Base-by-base conservation (phyloP, 2,797 vertebrate genomes). In the Merluccius polli region DNA sequence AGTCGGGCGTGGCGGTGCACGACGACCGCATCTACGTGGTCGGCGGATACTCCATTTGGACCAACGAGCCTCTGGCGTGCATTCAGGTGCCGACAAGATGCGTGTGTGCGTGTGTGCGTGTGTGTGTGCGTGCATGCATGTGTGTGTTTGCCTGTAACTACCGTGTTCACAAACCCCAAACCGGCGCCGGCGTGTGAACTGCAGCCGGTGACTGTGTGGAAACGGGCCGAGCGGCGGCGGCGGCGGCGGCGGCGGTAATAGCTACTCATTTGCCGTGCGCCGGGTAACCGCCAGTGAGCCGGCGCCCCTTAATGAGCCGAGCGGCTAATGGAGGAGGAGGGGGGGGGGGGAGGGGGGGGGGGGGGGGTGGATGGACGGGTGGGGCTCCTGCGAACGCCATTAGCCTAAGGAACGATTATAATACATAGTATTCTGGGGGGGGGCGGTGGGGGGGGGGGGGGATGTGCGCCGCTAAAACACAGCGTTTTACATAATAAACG, bases 21-120 rank as follows among this genome's bases (percentile, higher is more conserved):
- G 95, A 95, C 76, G 95, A 96, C 87, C 95, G 97, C 91, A 98
- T 99, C 92, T 99, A 99, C 88, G 95, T 98, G 91, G 97, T 99
- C 74, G 97, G 97, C 77, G 97, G 97, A 79, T 99, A 99, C 89
- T 99, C 97, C 11, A 98, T 99, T 92, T 98, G 97, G 97, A 99
- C 97, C 89, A 99, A 99, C 78, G 97, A 98, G 93, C 97, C 97
- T 77, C 92, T 98, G 90, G 96, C 97, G 30, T 99, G 97, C 92
- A 99, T 99, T 92, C 97, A 99, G 97, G 97, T 98, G 44, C 18
- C 5, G 44, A 7, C 16, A 15, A 6, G 44, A 52, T 21, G 15
- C 5, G 44, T 15, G 16, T 21, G 3, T 52, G 16, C 21, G 44
- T 52, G 44, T 59, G 5, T 59, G n/a, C n/a, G n/a, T n/a, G n/a